Evolutionary conservation across 2,888 invertebrate species (phyloP), one percentile per base, ranked within the genome.

Genomic region (Tromatobia lineatoria): DNA sequence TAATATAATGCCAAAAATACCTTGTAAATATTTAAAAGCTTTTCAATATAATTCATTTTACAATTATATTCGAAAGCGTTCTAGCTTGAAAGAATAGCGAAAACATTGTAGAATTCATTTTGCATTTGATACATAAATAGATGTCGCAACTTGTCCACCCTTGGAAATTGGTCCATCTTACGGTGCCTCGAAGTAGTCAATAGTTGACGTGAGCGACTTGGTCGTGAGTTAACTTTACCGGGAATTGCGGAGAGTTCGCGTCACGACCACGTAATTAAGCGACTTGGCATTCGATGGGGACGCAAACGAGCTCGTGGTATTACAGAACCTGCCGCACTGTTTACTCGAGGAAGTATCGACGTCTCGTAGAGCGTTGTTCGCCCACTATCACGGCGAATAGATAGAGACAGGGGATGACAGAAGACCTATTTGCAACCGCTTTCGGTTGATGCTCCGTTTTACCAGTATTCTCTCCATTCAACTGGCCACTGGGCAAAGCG

Each of bases 321-420:
- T 25, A 73, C 52, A 38, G 64, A 76, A 38, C 64, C 75, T 59
- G 57, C 74, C 70, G 75, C 64, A 52, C 45, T 71, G 67, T 73
- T 80, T 77, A 76, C 83, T 67, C 71, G 67, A 38, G 66, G 38
- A 77, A 67, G 50, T 80, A 77, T 83, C 71, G 80, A 80, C 71
- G 73, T 83, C 59, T 67, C 38, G 50, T 61, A 23, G 76, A 71
- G 76, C 15, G 20, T 29, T 61, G 64, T 47, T 57, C 71, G 29
- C 80, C 59, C 66, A 34, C n/a, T 75, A 73, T 52, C 70, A 77
- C 18, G 66, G 34, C 77, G 61, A 54, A 78, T 29, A 61, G 66
- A 67, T 52, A 47, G 47, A 64, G 76, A 47, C 29, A 70, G 77
- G 42, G 54, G 29, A 59, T 52, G 34, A 67, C 47, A 50, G 59